A percentile compares a stretch with the other conserved stretches of the same genome.
Evolutionary conservation across 2,113 vertebrate species (phyloP).

Genomic region (Blennius ocellaris): DNA sequence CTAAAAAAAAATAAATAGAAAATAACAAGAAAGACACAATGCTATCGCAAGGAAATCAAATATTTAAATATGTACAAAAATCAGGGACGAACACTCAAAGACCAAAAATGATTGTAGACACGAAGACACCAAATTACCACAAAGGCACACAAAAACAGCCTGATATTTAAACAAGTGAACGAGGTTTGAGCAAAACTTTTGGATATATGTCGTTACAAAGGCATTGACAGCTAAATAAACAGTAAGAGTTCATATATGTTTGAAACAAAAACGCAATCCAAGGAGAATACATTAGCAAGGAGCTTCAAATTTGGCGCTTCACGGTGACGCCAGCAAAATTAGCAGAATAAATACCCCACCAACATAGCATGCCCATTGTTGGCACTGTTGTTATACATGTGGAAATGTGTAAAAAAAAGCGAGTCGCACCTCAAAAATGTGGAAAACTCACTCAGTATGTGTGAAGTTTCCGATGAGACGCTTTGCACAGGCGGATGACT

Average conservation of each 20-base stretch:
- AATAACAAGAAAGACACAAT: no score
- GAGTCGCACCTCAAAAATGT: background rate
- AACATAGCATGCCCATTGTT: accelerated
- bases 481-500: background rate
- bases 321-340: background rate
- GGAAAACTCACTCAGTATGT: background rate
- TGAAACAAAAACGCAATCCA: background rate
- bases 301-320: constrained; percentile 71
- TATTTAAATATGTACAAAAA: no score
- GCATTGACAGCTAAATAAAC: no score
- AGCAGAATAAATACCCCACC: background rate
- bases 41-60: no score
- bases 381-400: accelerated
- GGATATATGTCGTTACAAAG: no score
- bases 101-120: no score
- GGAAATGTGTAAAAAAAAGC: accelerated
- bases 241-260: background rate
- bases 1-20: no score
- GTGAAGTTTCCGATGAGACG: background rate
- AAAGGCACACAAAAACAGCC: no score
- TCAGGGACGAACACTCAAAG: no score
- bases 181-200: no score
- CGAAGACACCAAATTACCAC: no score
- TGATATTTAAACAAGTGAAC: no score
- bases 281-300: background rate